These are phyloP conservation scores for Pollenia amentaria DNA, from an alignment of 2,888 invertebrate species.

Conservation along the genomic window DNA sequence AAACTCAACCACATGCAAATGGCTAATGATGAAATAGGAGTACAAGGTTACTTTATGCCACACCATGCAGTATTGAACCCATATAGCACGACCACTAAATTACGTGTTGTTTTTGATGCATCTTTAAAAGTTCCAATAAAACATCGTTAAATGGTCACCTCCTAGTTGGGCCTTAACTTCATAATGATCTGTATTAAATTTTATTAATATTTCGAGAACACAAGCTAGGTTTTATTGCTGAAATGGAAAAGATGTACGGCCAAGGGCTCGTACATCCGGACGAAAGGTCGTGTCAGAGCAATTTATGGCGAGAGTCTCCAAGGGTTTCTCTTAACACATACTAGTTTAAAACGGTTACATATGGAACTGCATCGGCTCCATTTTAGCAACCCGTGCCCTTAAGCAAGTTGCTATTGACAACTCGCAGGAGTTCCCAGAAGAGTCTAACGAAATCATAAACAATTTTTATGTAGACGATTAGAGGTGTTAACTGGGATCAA, in stretches of 20 bases:
- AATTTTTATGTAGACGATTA: too few species aligned
- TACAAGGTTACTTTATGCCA: constrained; percentile 49
- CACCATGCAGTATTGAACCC: too few species aligned
- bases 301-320: neutral
- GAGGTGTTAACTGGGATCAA: too few species aligned
- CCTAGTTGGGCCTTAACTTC: constrained; percentile 60
- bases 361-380: too few species aligned
- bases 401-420: too few species aligned
- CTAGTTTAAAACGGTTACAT: too few species aligned
- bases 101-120: too few species aligned
- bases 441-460: too few species aligned
- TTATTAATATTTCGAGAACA: constrained; percentile 48
- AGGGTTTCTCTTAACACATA: too few species aligned
- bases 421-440: too few species aligned
- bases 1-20: constrained; percentile 55
- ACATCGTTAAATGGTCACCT: constrained; percentile 63
- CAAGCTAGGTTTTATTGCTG: constrained; percentile 47
- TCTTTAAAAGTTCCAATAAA: constrained; percentile 61
- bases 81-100: too few species aligned
- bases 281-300: constrained; percentile 34
- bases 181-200: constrained; percentile 57
- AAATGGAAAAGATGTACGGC: constrained; percentile 62
- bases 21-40: neutral
- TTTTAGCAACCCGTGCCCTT: too few species aligned
- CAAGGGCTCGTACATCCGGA: constrained; percentile 25